Evolutionary conservation across 1,140 invertebrate genomes (phyloP), one percentile per base, ranked within the genome.

Genomic region (Hypsibius dujardini): DNA sequence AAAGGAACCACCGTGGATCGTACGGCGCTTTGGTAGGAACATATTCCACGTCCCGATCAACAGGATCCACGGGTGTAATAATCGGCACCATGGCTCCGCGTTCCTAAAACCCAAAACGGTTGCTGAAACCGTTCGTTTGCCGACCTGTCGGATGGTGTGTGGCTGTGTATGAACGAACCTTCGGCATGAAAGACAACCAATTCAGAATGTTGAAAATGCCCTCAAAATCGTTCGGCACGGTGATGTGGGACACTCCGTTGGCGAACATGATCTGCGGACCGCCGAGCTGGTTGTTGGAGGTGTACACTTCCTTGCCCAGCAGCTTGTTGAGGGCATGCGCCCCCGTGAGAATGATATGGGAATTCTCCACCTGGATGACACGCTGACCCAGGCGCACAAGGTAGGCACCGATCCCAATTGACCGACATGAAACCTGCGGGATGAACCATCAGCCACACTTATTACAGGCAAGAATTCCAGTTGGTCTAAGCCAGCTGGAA

Each of bases 381-480:
- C 93, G 84, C 78, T 95, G 92, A 1, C 92, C 90, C 40, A 96
- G 83, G 75, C 93, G 85, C 2, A 98, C 87, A 2, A 98, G 81
- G 77, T 99, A 99, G 0, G 95, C 90, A 14, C 96, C 95, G 76
- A 99, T 99, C 75, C 96, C 96, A 76, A 99, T 97, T 42, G 95
- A 90, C 46, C 96, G 83, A 79, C 95, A 98, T 0, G 94, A 92
- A 1, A 96, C 93, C 79, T n/a, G n/a, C n/a, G n/a, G n/a, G n/a
- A n/a, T n/a, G n/a, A n/a, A n/a, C n/a, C n/a, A n/a, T n/a, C n/a
- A n/a, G n/a, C n/a, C n/a, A n/a, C n/a, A n/a, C n/a, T n/a, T n/a
- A n/a, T n/a, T n/a, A n/a, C n/a, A n/a, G n/a, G n/a, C n/a, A n/a
- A n/a, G n/a, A n/a, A n/a, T n/a, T n/a, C n/a, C n/a, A n/a, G n/a